These are phyloP conservation scores for Dipus sagitta DNA, from an alignment of 2,797 vertebrate species.

Conservation along the genomic window DNA sequence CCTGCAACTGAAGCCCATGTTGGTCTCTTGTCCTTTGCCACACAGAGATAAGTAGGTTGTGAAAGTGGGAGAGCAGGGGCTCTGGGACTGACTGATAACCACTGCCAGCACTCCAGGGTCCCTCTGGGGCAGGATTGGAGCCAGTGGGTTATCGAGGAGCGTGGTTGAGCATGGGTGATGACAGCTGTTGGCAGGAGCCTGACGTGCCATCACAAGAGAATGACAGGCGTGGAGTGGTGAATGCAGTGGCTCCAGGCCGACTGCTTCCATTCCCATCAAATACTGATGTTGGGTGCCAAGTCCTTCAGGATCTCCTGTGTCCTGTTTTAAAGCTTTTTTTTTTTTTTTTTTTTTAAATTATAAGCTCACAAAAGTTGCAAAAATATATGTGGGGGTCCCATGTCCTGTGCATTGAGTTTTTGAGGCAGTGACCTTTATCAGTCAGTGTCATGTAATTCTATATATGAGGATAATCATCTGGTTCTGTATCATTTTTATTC, in stretches of 20 bases:
- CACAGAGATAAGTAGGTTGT: not conserved
- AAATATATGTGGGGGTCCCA: not conserved
- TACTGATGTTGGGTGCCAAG: not conserved
- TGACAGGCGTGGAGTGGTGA: rapidly evolving
- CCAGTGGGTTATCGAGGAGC: not conserved
- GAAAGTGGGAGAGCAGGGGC: not conserved
- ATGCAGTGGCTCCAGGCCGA: not conserved
- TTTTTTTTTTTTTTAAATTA: not conserved
- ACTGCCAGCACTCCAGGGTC: not conserved
- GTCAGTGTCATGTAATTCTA: not conserved
- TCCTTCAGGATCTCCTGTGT: not conserved
- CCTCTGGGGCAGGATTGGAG: not conserved
- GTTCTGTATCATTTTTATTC: not conserved
- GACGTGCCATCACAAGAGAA: not conserved
- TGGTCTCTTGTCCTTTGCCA: not conserved
- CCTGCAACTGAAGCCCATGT: not conserved
- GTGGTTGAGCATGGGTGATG: not conserved
- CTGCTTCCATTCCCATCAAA: not conserved
- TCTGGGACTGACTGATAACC: not conserved
- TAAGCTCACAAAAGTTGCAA: no score
- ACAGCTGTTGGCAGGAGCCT: not conserved
- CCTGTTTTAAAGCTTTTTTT: not conserved
- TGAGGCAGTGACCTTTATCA: not conserved
- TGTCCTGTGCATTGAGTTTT: not conserved
- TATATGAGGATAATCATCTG: not conserved